Evolutionary conservation across 2,113 vertebrate genomes (phyloP).

Genomic region (Albula goreensis): DNA sequence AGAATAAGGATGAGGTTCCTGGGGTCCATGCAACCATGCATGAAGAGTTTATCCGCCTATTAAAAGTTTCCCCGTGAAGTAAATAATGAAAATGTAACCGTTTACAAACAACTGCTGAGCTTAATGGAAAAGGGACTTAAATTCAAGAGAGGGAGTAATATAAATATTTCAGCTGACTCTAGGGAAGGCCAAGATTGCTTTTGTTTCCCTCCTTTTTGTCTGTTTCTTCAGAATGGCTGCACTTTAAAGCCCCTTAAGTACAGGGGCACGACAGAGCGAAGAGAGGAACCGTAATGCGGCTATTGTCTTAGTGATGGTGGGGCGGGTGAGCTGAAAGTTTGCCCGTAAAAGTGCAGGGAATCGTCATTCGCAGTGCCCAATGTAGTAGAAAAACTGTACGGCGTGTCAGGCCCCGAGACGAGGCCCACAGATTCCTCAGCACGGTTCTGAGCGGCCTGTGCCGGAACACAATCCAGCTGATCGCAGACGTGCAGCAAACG

Average conservation of each 20-base stretch:
- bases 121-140: constrained; percentile 22
- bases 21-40: neutral
- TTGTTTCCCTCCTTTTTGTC: neutral
- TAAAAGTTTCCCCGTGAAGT: constrained; percentile 16
- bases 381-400: no score
- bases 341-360: no score
- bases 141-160: neutral
- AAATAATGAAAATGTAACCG: constrained; percentile 28
- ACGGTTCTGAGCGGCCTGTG: no score
- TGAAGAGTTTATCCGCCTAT: constrained; percentile 9
- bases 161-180: constrained; percentile 31
- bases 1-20: neutral
- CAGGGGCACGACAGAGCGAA: neutral
- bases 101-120: constrained; percentile 24
- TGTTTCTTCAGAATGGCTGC: neutral
- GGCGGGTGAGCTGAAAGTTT: no score
- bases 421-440: neutral
- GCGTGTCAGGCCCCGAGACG: neutral
- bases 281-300: neutral
- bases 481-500: neutral
- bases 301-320: neutral
- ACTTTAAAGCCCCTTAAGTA: neutral
- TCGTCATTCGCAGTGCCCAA: no score
- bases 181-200: neutral
- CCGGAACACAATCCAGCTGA: neutral